Evolutionary conservation across 2,888 invertebrate genomes (phyloP).

Genomic region (Drosophila pseudotakahashii): DNA sequence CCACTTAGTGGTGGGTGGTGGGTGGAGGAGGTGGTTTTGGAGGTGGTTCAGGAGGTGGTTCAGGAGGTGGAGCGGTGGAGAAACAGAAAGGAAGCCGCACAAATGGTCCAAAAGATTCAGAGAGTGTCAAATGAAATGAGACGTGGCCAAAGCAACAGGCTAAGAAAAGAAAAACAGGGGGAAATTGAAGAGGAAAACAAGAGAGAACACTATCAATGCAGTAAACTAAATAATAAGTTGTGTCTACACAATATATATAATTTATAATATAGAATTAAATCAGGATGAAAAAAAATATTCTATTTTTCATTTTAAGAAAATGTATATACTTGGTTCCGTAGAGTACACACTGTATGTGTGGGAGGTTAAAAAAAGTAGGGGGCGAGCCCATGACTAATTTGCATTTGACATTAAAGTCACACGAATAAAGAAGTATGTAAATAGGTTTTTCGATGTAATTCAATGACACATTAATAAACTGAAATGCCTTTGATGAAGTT

Average conservation of each 20-base stretch:
- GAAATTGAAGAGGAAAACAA: not conserved
- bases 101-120: constrained; percentile 41
- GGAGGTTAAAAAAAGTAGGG: constrained; percentile 1
- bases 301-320: no score
- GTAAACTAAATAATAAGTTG: not conserved
- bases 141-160: constrained; percentile 30
- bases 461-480: not conserved
- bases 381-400: constrained; percentile 15
- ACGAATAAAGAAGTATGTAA: not conserved
- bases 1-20: constrained; percentile 71
- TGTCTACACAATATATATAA: no score
- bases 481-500: not conserved
- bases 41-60: not conserved
- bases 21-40: constrained; percentile 17
- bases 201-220: not conserved
- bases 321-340: not conserved
- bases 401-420: not conserved
- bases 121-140: constrained; percentile 42
- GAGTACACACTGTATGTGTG: not conserved
- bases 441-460: not conserved
- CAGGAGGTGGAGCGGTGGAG: not conserved
- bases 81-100: constrained; percentile 61
- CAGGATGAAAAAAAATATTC: no score
- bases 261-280: no score
- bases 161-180: not conserved